Evolutionary conservation across 1,140 invertebrate species (phyloP), one percentile per base, ranked within the genome.

Genomic region (Drepana arcuata): DNA sequence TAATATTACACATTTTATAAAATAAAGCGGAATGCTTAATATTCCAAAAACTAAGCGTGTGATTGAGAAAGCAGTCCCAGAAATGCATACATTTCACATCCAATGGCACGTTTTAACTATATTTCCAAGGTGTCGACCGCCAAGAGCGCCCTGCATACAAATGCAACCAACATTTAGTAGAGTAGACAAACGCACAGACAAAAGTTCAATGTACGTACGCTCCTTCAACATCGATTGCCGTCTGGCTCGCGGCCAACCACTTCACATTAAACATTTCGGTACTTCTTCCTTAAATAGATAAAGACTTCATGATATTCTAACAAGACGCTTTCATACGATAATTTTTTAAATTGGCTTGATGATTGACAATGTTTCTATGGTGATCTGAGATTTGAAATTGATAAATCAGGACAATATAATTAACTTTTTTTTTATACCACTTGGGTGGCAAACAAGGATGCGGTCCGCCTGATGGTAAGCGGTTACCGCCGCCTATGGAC

Each of bases 211-310:
- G 72, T 49, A 59, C 68, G 54, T 63, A 52, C 18, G 18, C 9
- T 4, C 18, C 38, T 43, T 52, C 24, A 59, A 53, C 67, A 68
- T 69, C 54, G 65, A 65, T 68, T 67, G 58, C 46, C 48, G 51
- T 57, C 68, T 74, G 70, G 73, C 73, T 31, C 32, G 21, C 34
- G 38, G 71, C 73, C 73, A 78, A 77, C 59, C 62, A 74, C 66
- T 72, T 59, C 50, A 67, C 65, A 66, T 67, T 64, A 67, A 68
- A 57, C 46, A 48, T 49, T 55, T 42, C 50, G 62, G 45, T 63
- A 63, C 70, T 63, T 43, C 57, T 73, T 75, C 67, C 73, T 71
- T 75, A 73, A 69, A 69, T 73, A 78, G 68, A 71, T 68, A 70
- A 70, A n/a, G n/a, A n/a, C n/a, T 21, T 21, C 4, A 9, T 4